Conservation (phyloP, 1,140 invertebrate genomes). For the Phymastichus coffea region DNA sequence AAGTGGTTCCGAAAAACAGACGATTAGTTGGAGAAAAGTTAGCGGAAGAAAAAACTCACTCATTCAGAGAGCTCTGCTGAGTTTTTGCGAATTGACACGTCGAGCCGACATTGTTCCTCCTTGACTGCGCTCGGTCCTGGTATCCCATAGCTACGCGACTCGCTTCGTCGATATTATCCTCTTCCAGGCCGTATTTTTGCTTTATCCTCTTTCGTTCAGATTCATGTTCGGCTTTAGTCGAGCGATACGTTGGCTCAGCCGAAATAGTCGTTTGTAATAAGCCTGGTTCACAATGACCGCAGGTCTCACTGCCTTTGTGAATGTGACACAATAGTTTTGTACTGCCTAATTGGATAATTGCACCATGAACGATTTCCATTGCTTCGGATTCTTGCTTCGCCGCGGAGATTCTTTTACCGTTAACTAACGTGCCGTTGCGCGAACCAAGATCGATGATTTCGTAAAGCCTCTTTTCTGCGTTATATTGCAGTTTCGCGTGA, state of each 20-base stretch:
- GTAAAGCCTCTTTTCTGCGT: conserved; percentile 64
- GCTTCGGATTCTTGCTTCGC: conserved; percentile 70
- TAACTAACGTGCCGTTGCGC: conserved; percentile 83
- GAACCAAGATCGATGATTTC: conserved; percentile 79
- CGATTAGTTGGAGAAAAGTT: not conserved
- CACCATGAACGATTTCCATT: conserved; percentile 70
- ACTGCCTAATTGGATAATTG: conserved; percentile 68
- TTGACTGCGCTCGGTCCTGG: conserved; percentile 75
- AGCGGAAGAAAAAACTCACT: conserved; percentile 53
- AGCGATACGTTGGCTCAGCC: conserved; percentile 22
- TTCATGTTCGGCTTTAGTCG: conserved; percentile 57
- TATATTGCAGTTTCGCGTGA: conserved; percentile 74
- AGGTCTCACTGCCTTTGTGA: conserved; percentile 81
- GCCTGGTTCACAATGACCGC: conserved; percentile 87
- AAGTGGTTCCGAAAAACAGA: not conserved
- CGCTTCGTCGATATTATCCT: conserved; percentile 51
- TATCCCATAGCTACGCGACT: conserved; percentile 58
- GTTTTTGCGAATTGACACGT: conserved; percentile 82
- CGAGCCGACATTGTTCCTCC: conserved; percentile 77
- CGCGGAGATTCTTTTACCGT: conserved; percentile 73
- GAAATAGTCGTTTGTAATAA: conserved; percentile 54
- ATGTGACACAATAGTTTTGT: conserved; percentile 84
- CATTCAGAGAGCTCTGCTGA: conserved; percentile 72
- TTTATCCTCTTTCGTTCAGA: conserved; percentile 75
- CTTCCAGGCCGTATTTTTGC: conserved; percentile 77